A percentile compares a stretch with the other conserved stretches of the same genome.
Evolutionary conservation across 2,797 vertebrate genomes (phyloP).

Genomic region (Dryobates pubescens): DNA sequence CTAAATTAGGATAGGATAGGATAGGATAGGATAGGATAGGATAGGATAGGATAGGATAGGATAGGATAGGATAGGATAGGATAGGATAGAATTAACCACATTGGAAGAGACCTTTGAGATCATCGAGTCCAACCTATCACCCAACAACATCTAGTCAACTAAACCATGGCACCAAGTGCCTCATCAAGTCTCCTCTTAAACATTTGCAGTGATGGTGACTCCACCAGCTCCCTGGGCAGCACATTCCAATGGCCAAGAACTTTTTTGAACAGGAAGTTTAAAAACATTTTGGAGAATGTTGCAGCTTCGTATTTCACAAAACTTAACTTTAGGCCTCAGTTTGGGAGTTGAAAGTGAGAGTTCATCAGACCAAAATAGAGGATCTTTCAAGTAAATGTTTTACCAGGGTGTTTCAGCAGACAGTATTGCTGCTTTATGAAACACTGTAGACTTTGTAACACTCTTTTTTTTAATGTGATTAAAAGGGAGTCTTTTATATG

Average conservation of each 20-base stretch:
- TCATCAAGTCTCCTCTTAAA: no score
- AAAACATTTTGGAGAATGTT: not conserved
- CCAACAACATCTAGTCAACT: no score
- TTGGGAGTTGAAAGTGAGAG: not conserved
- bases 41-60: no score
- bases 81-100: no score
- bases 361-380: not conserved
- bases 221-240: no score
- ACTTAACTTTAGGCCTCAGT: not conserved
- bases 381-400: not conserved
- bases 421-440: not conserved
- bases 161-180: no score
- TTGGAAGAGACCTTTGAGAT: no score
- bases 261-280: not conserved
- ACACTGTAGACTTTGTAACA: slow-evolving; percentile 3
- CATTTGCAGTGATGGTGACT: no score
- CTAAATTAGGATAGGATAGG: not conserved
- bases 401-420: not conserved
- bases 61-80: no score
- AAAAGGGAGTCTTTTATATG: slow-evolving; percentile 28
- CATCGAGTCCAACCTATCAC: no score
- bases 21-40: no score
- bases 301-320: not conserved
- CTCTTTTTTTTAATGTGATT: slow-evolving; percentile 15
- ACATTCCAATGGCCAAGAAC: no score